A percentile compares a stretch with the other conserved stretches of the same genome.
These are phyloP conservation scores for Macroramphosus scolopax DNA, from an alignment of 2,797 vertebrate genomes.

Conservation along the genomic window DNA sequence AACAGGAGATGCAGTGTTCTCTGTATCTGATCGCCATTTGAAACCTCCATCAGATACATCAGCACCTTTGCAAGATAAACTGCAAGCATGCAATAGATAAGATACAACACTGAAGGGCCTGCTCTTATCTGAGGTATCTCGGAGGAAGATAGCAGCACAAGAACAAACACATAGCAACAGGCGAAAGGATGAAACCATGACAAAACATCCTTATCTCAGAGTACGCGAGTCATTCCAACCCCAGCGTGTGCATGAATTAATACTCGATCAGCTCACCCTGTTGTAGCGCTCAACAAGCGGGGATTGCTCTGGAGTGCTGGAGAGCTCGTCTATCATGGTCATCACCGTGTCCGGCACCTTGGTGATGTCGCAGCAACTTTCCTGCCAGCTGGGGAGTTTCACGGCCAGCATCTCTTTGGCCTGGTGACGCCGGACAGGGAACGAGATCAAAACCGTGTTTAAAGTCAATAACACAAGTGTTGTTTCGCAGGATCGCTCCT, in stretches of 20 bases:
- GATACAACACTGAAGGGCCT: too few species aligned
- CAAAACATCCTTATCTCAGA: too few species aligned
- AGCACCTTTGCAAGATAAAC: not conserved
- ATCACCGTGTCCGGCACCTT: constrained; percentile 87
- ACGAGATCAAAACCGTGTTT: not conserved
- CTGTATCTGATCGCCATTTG: constrained; percentile 8
- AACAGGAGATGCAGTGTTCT: constrained; percentile 9
- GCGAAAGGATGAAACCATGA: too few species aligned
- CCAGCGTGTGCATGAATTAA: too few species aligned
- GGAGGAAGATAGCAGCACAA: too few species aligned
- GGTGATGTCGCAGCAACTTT: constrained; percentile 88
- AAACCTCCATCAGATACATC: too few species aligned
- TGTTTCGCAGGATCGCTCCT: not conserved
- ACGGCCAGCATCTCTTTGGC: constrained; percentile 85
- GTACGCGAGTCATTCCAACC: too few species aligned
- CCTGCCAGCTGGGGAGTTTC: constrained; percentile 90
- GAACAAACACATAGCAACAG: too few species aligned
- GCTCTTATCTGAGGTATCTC: too few species aligned
- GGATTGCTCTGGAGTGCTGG: constrained; percentile 81
- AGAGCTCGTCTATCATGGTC: constrained; percentile 85
- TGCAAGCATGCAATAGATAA: too few species aligned
- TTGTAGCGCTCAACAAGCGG: constrained; percentile 75
- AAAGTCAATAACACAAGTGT: not conserved
- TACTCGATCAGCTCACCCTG: constrained; percentile 71
- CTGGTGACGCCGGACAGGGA: constrained; percentile 68